These are phyloP conservation scores for Sphyrna mokarran DNA, from an alignment of 2,113 vertebrate genomes.

Conservation along the genomic window DNA sequence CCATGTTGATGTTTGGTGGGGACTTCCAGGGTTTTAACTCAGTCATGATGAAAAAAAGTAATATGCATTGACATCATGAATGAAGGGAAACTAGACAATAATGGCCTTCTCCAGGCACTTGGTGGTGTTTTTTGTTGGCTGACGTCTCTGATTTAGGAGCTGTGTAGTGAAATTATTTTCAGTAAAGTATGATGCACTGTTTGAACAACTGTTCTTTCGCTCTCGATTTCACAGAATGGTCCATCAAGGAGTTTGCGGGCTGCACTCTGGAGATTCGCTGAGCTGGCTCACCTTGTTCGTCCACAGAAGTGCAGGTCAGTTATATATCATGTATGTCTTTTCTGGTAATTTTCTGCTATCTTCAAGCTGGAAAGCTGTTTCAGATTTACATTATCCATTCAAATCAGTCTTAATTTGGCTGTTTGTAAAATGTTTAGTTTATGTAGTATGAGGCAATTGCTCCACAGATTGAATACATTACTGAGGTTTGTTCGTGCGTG, in stretches of 20 bases:
- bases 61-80: neutral
- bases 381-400: neutral
- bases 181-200: neutral
- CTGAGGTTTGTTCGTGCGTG: neutral
- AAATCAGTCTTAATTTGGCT: neutral
- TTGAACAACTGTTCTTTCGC: neutral
- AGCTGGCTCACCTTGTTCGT: conserved; percentile 88
- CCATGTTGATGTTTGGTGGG: neutral
- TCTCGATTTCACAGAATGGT: conserved; percentile 67
- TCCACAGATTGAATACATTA: neutral
- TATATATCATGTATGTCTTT: neutral
- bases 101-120: neutral
- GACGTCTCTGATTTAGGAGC: neutral
- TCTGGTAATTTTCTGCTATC: neutral
- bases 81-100: neutral
- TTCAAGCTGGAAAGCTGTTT: neutral
- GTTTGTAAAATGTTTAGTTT: neutral
- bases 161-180: neutral
- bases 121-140: neutral
- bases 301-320: conserved; percentile 94
- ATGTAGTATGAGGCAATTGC: too few relatives aligned
- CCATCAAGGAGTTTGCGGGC: conserved; percentile 87
- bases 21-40: neutral
- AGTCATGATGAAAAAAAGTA: neutral
- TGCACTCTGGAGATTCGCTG: conserved; percentile 93